Evolutionary conservation across 2,888 invertebrate genomes (phyloP).

Genomic region (Augiades crinisus): DNA sequence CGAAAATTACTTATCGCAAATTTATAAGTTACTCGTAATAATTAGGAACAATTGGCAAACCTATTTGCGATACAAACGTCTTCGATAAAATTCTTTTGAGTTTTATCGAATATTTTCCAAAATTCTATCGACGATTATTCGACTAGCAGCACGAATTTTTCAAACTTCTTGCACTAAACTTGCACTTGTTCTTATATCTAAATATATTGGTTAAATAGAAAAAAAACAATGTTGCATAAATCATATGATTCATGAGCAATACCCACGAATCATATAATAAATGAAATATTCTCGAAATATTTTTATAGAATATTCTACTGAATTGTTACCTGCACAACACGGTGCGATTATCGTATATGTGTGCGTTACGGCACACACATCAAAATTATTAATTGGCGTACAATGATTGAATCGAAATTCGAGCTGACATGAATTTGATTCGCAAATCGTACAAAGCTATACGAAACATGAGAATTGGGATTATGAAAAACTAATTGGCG

Average conservation of each 20-base stretch:
- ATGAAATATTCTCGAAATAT: background rate
- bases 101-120: too few species aligned
- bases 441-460: background rate
- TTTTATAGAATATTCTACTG: background rate
- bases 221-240: too few species aligned
- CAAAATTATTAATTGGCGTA: background rate
- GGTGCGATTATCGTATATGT: conserved; percentile 12
- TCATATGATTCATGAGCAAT: background rate
- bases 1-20: too few species aligned
- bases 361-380: background rate
- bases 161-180: too few species aligned
- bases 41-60: too few species aligned
- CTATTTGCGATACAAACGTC: too few species aligned
- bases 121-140: too few species aligned
- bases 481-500: background rate
- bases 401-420: background rate
- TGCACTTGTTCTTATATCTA: too few species aligned
- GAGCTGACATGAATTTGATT: background rate
- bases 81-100: too few species aligned
- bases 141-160: background rate
- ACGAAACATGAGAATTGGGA: background rate
- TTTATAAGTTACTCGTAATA: too few species aligned
- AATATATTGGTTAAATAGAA: too few species aligned
- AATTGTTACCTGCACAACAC: background rate
- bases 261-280: too few species aligned